Evolutionary conservation across 2,888 invertebrate genomes (phyloP), one percentile per base, ranked within the genome.

Genomic region (Chrysolina haemoptera): DNA sequence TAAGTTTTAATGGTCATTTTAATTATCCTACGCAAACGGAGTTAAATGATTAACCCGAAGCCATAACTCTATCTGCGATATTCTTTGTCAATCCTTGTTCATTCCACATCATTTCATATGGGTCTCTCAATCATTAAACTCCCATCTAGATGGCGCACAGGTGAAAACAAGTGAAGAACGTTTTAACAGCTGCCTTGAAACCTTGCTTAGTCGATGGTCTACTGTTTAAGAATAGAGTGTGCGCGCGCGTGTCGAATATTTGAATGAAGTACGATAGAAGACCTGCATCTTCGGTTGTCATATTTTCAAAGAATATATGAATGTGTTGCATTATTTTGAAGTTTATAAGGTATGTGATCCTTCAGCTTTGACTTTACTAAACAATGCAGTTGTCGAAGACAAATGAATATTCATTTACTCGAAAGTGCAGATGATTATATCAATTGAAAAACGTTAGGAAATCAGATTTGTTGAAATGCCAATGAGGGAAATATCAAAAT

Each of bases 171-270:
- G 82, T 82, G 81, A 80, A 84, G 83, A 83, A 83, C 84, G 82
- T 81, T 84, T 78, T 73, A 82, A 83, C 83, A 82, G 82, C 84
- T 80, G 80, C 80, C 83, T 83, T 84, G 86, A 84, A 87, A 80
- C 81, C 84, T 84, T 83, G 86, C 85, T 87, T 87, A 87, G 88
- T 87, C 87, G 87, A 85, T 86, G 85, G 89, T 90, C 89, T 89
- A 89, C 89, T 89, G 87, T 86, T 85, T 87, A 88, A 89, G 89
- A 87, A 78, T 89, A 89, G 88, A 89, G 91, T 90, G 90, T 89
- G 91, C 91, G 91, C 89, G 90, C 89, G 91, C 90, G 79, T 72
- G 70, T 73, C 63, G 66, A 69, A 71, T 68, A 69, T 74, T 76
- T 71, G 70, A 74, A 76, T 70, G 68, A 63, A 69, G 62, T 46